A percentile compares a stretch with the other conserved stretches of the same genome.
These are phyloP conservation scores for Micrastur ruficollis DNA, from an alignment of 2,797 vertebrate species.

Conservation along the genomic window DNA sequence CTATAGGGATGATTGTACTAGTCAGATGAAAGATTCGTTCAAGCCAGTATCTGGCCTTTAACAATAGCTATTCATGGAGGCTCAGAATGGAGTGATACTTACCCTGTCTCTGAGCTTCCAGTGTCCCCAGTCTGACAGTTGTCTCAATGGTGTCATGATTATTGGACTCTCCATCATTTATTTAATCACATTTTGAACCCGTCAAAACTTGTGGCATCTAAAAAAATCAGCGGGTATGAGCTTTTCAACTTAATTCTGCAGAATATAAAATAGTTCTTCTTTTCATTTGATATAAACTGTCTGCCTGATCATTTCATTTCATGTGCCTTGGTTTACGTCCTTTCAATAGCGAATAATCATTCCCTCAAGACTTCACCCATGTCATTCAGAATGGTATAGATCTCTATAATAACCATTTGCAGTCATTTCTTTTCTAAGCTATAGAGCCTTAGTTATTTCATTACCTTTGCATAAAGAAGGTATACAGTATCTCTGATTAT, in stretches of 20 bases:
- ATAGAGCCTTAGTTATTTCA: not conserved
- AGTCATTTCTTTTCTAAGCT: not conserved
- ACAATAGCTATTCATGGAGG: not conserved
- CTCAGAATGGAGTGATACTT: not conserved
- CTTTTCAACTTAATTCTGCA: not conserved
- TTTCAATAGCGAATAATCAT: not conserved
- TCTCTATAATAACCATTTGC: not conserved
- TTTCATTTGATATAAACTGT: not conserved
- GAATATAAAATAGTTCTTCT: not conserved
- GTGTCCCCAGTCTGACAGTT: not conserved
- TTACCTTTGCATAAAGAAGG: not conserved
- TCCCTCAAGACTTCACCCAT: not conserved
- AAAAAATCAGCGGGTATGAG: not conserved
- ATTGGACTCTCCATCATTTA: not conserved
- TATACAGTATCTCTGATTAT: not conserved
- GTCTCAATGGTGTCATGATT: not conserved
- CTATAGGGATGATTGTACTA: not conserved
- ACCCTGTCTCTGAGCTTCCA: not conserved
- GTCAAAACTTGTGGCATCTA: not conserved
- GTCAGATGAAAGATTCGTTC: not conserved
- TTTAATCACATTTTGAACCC: not conserved
- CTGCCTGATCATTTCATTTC: not conserved
- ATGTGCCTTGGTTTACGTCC: not conserved
- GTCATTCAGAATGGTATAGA: not conserved
- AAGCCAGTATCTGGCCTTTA: not conserved